Evolutionary conservation across 2,888 invertebrate species (phyloP).

Genomic region (Epistrophella euchroma): DNA sequence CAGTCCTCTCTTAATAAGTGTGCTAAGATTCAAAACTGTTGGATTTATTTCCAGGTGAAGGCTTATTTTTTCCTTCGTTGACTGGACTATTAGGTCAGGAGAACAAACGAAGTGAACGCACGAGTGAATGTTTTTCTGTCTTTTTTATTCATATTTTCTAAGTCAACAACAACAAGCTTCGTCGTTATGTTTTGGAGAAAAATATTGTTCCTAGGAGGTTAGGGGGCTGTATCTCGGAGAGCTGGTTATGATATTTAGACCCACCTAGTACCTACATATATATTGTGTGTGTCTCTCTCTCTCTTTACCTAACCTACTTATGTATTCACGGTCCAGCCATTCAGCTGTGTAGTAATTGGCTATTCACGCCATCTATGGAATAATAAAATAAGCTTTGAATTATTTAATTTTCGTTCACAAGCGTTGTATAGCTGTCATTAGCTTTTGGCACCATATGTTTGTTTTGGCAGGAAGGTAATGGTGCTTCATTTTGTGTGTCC

Average conservation of each 20-base stretch:
- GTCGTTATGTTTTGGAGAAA: conserved; percentile 7
- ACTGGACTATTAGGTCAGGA: conserved; percentile 46
- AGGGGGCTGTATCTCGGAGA: background rate
- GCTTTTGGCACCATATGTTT: conserved; percentile 37
- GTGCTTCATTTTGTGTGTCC: background rate
- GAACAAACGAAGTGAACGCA: background rate
- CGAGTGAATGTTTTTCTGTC: conserved; percentile 8
- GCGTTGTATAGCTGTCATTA: conserved; percentile 39
- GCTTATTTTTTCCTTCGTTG: too few species aligned
- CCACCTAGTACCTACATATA: background rate
- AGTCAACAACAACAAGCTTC: background rate
- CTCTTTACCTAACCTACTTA: conserved; percentile 20
- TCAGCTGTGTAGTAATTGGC: conserved; percentile 46
- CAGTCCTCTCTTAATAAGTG: too few species aligned
- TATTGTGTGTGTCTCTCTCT: background rate
- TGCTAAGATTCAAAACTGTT: too few species aligned
- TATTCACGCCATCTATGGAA: conserved; percentile 65
- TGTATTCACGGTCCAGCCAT: conserved; percentile 61
- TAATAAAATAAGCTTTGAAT: conserved; percentile 60
- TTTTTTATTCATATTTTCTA: conserved; percentile 6
- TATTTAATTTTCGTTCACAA: conserved; percentile 47
- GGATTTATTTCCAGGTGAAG: too few species aligned
- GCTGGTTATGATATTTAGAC: background rate
- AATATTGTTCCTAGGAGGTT: background rate
- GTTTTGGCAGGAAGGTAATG: conserved; percentile 18